These are phyloP conservation scores for Toxotes chatareus DNA, from an alignment of 2,113 vertebrate genomes.

Conservation along the genomic window DNA sequence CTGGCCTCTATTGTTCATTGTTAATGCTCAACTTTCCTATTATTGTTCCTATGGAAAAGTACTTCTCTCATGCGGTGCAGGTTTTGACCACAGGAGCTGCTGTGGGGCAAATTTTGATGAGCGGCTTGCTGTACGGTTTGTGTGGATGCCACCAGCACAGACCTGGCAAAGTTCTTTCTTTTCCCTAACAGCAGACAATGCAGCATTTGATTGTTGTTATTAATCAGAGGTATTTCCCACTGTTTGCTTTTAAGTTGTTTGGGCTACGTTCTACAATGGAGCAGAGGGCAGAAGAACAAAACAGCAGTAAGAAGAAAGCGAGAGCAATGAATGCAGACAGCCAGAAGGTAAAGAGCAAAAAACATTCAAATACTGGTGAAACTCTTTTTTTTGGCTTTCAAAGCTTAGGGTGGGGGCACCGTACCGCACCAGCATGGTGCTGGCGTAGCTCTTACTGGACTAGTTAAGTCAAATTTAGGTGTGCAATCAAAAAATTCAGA, in stretches of 20 bases:
- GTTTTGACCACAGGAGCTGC: too few relatives aligned
- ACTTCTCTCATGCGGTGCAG: neutral
- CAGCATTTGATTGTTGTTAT: neutral
- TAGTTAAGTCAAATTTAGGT: too few relatives aligned
- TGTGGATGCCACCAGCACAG: neutral
- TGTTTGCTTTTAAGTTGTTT: neutral
- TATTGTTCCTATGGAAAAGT: constrained; percentile 7
- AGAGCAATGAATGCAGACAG: too few relatives aligned
- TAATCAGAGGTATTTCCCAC: neutral
- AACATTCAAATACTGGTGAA: too few relatives aligned
- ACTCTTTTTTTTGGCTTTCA: too few relatives aligned
- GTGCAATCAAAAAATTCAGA: neutral
- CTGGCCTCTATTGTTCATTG: constrained; percentile 53
- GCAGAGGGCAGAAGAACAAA: neutral
- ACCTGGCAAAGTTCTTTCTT: neutral
- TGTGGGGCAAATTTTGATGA: too few relatives aligned
- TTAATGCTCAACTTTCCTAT: constrained; percentile 28
- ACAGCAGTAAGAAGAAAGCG: too few relatives aligned
- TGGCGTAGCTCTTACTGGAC: too few relatives aligned
- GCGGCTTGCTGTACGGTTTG: neutral
- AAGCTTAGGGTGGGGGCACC: too few relatives aligned
- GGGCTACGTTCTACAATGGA: neutral
- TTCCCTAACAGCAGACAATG: neutral
- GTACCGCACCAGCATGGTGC: too few relatives aligned
- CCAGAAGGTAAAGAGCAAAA: too few relatives aligned